Evolutionary conservation across 2,797 vertebrate species (phyloP), one percentile per base, ranked within the genome.

Genomic region (Neomorphus geoffroyi): DNA sequence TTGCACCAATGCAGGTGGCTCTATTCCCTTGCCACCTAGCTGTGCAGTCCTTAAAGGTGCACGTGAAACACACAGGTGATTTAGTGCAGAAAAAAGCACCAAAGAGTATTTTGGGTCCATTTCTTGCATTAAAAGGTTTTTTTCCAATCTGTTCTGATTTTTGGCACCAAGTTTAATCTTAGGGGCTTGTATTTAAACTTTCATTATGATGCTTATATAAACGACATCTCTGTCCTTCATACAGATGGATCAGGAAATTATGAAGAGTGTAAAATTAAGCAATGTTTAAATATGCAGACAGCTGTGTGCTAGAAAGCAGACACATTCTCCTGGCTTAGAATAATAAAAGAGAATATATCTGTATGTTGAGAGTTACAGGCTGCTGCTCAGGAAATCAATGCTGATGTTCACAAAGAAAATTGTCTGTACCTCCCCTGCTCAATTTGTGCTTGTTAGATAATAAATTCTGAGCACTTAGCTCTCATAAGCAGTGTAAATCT

Each of bases 1-100:
- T 54, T 0, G 0, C 5, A 15, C 39, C 27, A 13, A 13, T 4
- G 8, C 4, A 4, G 39, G 9, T 41, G 15, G 23, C 18, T 80
- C 46, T 48, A 26, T 10, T 24, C 33, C 21, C 24, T 50, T 56
- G 32, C 66, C 28, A 72, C 61, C 45, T 19, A 35, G 9, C 33
- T 8, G 15, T 5, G 10, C 33, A 37, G 23, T 30, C 66, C 53
- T 41, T 37, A 51, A 61, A 69, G 19, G 18, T 5, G 4, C 3
- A 3, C 5, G 10, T 18, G 27, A 87, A 87, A 78, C 7, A 46
- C 1, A 32, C 22, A 35, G 15, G 15, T 6, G 7, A 30, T 30
- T 69, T n/a, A 73, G 11, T 19, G 39, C 28, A 73, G 61, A 77
- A 92, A 56, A 92, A 54, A 82, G 70, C 37, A 61, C 15, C 10